phyloP scores from a whole-genome alignment of 1,140 invertebrate species.

The Drosophila miranda region DNA sequence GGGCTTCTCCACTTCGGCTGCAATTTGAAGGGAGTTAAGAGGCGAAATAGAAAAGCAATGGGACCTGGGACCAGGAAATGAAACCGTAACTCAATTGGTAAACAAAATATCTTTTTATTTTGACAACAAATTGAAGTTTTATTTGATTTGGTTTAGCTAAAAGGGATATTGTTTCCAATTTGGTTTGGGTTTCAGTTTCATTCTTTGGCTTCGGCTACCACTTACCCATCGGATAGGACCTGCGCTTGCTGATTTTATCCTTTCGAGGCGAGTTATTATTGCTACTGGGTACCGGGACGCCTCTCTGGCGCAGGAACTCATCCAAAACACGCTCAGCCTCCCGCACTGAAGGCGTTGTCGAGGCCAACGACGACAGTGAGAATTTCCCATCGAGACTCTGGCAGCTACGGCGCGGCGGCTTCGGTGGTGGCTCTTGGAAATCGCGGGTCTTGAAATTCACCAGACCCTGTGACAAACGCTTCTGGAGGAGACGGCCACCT shows the following conservation, averaged over 20 bases:
- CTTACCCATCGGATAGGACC: constrained; percentile 75
- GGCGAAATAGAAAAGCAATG: not conserved
- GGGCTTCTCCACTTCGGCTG: constrained; percentile 57
- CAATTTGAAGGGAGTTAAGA: constrained; percentile 1
- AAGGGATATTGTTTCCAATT: constrained; percentile 5
- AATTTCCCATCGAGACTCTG: constrained; percentile 62
- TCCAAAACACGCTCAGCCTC: constrained; percentile 72
- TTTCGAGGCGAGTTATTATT: constrained; percentile 5
- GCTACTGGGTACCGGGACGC: constrained; percentile 42
- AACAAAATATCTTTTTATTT: constrained; percentile 22
- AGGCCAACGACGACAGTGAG: constrained; percentile 52
- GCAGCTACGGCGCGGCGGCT: constrained; percentile 63
- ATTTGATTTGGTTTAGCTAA: constrained; percentile 20
- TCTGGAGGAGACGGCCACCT: constrained; percentile 63
- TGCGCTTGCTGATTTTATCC: constrained; percentile 51
- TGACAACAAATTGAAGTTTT: not conserved
- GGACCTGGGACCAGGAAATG: not conserved
- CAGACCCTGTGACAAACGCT: constrained; percentile 55
- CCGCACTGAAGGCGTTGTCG: constrained; percentile 67
- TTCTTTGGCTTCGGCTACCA: constrained; percentile 9
- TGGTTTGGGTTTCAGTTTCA: constrained; percentile 38
- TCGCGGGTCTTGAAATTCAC: constrained; percentile 58
- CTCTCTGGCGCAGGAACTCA: constrained; percentile 63
- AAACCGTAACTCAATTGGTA: constrained; percentile 23
- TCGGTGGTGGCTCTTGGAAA: constrained; percentile 57